A percentile compares a stretch with the other conserved stretches of the same genome.
phyloP scores from a whole-genome alignment of 2,888 invertebrate genomes.

The Mallateleia sp. region DNA sequence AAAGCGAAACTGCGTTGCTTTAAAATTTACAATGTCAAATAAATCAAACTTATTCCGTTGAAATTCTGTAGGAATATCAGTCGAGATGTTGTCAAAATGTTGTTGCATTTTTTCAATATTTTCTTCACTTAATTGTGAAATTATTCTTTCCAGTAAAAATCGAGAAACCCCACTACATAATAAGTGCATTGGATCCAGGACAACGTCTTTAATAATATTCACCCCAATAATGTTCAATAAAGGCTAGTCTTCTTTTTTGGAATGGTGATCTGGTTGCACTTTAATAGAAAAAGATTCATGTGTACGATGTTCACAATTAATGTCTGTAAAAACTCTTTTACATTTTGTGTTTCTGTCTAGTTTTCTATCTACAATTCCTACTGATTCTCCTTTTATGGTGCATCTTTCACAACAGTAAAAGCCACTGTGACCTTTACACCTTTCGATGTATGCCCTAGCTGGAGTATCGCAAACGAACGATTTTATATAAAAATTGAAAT shows the following conservation, averaged over 20 bases:
- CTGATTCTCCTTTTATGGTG: conserved; percentile 55
- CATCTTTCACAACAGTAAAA: conserved; percentile 70
- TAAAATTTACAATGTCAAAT: conserved; percentile 64
- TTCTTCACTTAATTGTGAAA: no score
- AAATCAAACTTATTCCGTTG: conserved; percentile 76
- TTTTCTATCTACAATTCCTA: not conserved
- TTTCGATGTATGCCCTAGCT: conserved; percentile 70
- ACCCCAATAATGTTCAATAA: conserved; percentile 37
- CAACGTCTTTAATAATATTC: conserved; percentile 56
- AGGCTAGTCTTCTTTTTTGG: conserved; percentile 18
- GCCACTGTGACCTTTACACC: conserved; percentile 54
- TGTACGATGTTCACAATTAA: conserved; percentile 32
- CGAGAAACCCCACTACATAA: conserved; percentile 41
- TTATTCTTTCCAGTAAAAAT: conserved; percentile 34
- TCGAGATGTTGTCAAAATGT: conserved; percentile 9
- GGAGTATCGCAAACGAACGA: conserved; percentile 59
- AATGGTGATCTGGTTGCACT: conserved; percentile 61
- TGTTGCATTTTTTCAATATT: no score
- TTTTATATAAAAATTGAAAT: conserved; percentile 48
- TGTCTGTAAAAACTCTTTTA: conserved; percentile 49
- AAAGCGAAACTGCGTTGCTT: conserved; percentile 79
- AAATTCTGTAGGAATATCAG: conserved; percentile 76
- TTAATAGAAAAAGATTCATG: conserved; percentile 55
- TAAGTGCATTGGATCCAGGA: conserved; percentile 62
- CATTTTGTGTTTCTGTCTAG: conserved; percentile 10